Base-by-base conservation (phyloP, 2,113 vertebrate genomes). In the Galbula dea region DNA sequence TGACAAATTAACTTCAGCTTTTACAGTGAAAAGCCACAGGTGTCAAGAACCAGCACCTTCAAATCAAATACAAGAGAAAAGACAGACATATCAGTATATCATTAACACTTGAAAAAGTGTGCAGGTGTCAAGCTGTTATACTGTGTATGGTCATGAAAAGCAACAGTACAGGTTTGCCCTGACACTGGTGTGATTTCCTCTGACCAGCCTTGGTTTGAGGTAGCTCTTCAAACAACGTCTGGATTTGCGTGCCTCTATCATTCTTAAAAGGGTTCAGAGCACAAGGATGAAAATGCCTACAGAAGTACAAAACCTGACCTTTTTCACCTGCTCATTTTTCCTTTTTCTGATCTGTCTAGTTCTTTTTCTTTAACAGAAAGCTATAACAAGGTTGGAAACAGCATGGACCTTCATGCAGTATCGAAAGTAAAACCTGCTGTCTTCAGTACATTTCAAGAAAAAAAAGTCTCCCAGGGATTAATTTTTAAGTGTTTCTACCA, bases 271-370 rank as follows among this genome's bases (percentile, higher is more conserved):
- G 39, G 46, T 96, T 97, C 95, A 97, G 97, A 96, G 96, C 71
- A 89, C 74, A 51, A 71, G 22, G 23, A 72, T 17, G 62, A 85
- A 84, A 91, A 88, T 96, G 69, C 51, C 93, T 86, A 78, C 3
- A 6, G 75, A 93, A 95, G 94, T 89, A 73, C 80, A 93, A 97
- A 97, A 96, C 20, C 67, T 95, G 91, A 97, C 96, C 95, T 96
- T 55, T 54, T 68, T 97, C 93, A 93, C 97, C 96, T 91, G 85
- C 45, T 30, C 39, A 54, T 95, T 96, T 93, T 94, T 90, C 90
- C 81, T 4, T 84, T 96, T 97, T 95, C 82, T 96, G 89, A 95
- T 97, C 93, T 96, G 97, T 96, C 86, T 65, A 91, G 83, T 95
- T 77, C 73, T 83, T 72, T 81, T 94, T 88, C 93, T 95, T 96